Conservation (phyloP, 1,140 invertebrate species). For the Babylonia areolata region DNA sequence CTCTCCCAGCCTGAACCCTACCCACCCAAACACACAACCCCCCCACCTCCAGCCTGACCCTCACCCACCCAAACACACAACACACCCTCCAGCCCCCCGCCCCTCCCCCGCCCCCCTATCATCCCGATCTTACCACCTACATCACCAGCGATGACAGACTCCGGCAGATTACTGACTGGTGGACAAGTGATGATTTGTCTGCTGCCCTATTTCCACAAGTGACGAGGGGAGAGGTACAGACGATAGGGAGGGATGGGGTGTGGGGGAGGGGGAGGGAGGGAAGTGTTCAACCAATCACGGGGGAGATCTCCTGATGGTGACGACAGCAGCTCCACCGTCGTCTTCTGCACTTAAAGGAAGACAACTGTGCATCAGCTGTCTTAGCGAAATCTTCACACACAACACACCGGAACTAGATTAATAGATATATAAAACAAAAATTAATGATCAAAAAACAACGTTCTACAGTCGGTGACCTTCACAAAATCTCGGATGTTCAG, state of each 20-base stretch:
- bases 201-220: background rate
- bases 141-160: background rate
- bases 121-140: background rate
- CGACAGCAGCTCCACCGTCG: background rate
- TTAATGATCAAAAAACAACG: too few relatives aligned
- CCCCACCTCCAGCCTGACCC: background rate
- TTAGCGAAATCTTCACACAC: too few relatives aligned
- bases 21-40: background rate
- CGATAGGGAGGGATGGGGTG: too few relatives aligned
- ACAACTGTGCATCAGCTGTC: too few relatives aligned
- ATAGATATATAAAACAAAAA: too few relatives aligned
- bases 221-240: background rate
- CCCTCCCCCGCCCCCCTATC: background rate
- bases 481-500: too few relatives aligned
- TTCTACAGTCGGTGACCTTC: too few relatives aligned
- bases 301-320: background rate
- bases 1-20: background rate
- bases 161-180: background rate
- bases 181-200: background rate
- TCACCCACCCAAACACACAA: background rate
- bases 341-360: background rate
- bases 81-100: background rate
- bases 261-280: background rate
- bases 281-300: background rate
- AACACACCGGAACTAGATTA: too few relatives aligned